Base-by-base conservation (phyloP, 1,140 invertebrate genomes). In the Pachypsylla venusta region DNA sequence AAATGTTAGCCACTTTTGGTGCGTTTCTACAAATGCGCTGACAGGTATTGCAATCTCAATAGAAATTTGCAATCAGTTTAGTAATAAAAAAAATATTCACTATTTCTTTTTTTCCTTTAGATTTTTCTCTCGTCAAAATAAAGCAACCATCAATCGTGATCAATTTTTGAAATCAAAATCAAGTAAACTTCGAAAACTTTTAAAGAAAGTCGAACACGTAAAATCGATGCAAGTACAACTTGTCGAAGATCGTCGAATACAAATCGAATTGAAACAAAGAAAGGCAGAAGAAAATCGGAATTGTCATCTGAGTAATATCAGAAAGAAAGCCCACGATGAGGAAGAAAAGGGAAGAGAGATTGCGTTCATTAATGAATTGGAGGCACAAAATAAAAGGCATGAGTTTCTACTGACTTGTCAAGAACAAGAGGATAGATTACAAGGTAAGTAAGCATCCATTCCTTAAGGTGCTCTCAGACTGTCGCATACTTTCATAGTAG, bases 311-410 rank as follows among this genome's bases (percentile, higher is more conserved):
- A 74, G 85, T 66, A 84, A 86, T 61, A 91, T 94, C 63, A 84
- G 94, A 1, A 80, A 84, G 58, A 98, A 98, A 72, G 94, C 94
- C 1, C 93, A 97, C 65, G 94, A 98, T 66, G 94, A 98, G 72
- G 93, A 97, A 64, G 90, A 93, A 42, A 98, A 98, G 30, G 30
- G 30, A 10, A 35, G n/a, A 65, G 94, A 98, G 76, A 97, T 98
- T 61, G 93, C 92, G 25, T 98, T 98, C 71, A 98, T 98, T 57
- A 97, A 97, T 72, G 88, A 90, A 67, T 73, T 98, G 1, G 91
- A 97, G 69, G 93, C 93, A 1, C 89, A 96, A 73, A 96, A 97
- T 70, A 88, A 94, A 66, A 75, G 89, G 2, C 84, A 94, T 68
- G 93, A 97, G 72, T 84, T 93, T 65, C 75, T 92, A 64, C 83